Evolutionary conservation across 2,113 vertebrate genomes (phyloP).

Genomic region (Hucho hucho): DNA sequence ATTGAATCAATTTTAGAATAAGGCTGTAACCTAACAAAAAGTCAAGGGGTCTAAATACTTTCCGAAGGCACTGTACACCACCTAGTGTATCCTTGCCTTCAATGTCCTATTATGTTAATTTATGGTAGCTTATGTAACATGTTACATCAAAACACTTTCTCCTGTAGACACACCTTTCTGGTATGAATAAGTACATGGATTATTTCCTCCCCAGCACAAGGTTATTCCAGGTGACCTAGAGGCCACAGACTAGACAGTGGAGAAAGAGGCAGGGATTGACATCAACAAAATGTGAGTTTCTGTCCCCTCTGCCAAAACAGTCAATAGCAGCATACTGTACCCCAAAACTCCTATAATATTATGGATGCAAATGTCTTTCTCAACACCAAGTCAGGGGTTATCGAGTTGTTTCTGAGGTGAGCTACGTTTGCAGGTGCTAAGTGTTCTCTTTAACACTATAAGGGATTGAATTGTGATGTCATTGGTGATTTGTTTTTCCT

Average conservation of each 20-base stretch:
- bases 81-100: too few relatives aligned
- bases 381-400: not conserved
- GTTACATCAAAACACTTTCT: too few relatives aligned
- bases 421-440: not conserved
- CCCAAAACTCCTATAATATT: not conserved
- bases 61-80: too few relatives aligned
- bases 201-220: conserved; percentile 56
- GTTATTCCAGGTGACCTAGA: conserved; percentile 86
- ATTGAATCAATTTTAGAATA: too few relatives aligned
- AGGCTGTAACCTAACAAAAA: too few relatives aligned
- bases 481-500: conserved; percentile 7
- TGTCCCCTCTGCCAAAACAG: not conserved
- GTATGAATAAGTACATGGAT: too few relatives aligned
- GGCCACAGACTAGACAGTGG: conserved; percentile 85
- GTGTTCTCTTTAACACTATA: not conserved
- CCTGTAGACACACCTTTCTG: not conserved
- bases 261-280: conserved; percentile 83
- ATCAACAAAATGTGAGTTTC: conserved; percentile 87
- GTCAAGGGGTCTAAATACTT: too few relatives aligned
- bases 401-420: not conserved
- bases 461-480: not conserved
- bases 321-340: too few relatives aligned
- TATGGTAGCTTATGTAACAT: too few relatives aligned
- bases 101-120: too few relatives aligned
- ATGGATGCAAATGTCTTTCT: not conserved